These are phyloP conservation scores for Setophaga kirtlandii DNA, from an alignment of 2,113 vertebrate genomes.

Conservation along the genomic window DNA sequence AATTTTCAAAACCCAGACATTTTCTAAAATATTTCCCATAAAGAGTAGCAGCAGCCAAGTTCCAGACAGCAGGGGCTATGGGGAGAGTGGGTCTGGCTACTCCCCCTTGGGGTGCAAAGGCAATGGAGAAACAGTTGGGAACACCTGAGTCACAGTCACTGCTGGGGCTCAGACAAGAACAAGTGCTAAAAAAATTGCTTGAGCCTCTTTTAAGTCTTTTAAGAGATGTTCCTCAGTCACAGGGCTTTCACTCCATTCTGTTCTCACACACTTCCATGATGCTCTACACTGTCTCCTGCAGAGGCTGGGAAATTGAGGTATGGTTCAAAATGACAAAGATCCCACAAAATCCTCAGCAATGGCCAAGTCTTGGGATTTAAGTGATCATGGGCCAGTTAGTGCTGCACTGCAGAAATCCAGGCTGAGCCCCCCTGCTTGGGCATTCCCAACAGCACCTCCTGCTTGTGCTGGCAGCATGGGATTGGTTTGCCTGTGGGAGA, in stretches of 20 bases:
- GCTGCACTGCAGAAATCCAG: neutral
- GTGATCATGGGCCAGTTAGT: too few relatives aligned
- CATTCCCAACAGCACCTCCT: neutral
- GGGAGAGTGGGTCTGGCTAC: neutral
- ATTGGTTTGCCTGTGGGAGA: neutral
- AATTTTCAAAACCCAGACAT: fast-evolving
- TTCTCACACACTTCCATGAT: fast-evolving
- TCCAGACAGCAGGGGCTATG: neutral
- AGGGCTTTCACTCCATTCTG: neutral
- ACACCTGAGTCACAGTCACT: neutral
- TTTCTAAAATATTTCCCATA: neutral
- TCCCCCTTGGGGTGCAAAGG: neutral
- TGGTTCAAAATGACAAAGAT: neutral
- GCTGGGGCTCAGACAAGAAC: neutral
- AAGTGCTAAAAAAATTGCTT: neutral
- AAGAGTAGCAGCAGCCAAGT: neutral
- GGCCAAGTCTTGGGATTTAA: neutral
- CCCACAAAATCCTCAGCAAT: neutral
- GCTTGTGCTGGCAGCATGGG: neutral
- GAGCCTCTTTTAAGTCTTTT: neutral
- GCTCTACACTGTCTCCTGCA: fast-evolving
- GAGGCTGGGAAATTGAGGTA: neutral
- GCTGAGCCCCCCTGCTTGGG: neutral
- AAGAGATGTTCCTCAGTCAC: neutral
- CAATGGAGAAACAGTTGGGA: neutral